Conservation (phyloP, 2,888 invertebrate species). For the Agrotis segetum region DNA sequence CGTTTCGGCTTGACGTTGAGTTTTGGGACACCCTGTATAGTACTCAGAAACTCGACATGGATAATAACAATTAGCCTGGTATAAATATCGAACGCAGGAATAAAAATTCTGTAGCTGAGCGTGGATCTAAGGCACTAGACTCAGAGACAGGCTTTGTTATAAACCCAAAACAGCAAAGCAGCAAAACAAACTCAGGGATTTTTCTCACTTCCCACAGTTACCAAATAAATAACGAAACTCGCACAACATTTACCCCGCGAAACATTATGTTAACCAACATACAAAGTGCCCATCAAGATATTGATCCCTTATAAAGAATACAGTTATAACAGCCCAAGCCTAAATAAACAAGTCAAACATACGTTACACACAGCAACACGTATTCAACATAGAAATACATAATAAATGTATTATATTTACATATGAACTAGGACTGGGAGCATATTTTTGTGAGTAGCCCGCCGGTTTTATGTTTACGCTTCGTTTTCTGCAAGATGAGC, state of each 20-base stretch:
- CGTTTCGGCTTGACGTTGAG: too few relatives aligned
- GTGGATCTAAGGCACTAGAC: too few relatives aligned
- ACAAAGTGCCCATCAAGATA: slow-evolving; percentile 61
- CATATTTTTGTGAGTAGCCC: slow-evolving; percentile 61
- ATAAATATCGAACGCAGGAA: too few relatives aligned
- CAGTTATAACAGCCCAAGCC: slow-evolving; percentile 58
- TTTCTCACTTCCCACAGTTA: slow-evolving; percentile 1
- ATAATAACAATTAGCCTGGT: too few relatives aligned
- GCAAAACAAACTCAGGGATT: neutral
- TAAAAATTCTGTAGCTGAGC: too few relatives aligned
- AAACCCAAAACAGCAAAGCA: slow-evolving; percentile 2
- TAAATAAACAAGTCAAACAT: slow-evolving; percentile 66
- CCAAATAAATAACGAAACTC: slow-evolving; percentile 47
- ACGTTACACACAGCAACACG: slow-evolving; percentile 60
- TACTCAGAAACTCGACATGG: too few relatives aligned
- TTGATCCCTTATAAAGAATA: slow-evolving; percentile 65
- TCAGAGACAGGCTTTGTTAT: too few relatives aligned
- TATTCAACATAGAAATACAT: slow-evolving; percentile 59
- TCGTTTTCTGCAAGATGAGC: slow-evolving; percentile 50
- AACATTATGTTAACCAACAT: slow-evolving; percentile 55
- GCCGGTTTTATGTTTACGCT: slow-evolving; percentile 60
- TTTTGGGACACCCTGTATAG: too few relatives aligned
- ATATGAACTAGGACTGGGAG: slow-evolving; percentile 60
- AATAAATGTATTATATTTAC: slow-evolving; percentile 63
- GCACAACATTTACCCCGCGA: slow-evolving; percentile 52